Evolutionary conservation across 2,888 invertebrate genomes (phyloP), one percentile per base, ranked within the genome.

Genomic region (Meliscaeva auricollis): DNA sequence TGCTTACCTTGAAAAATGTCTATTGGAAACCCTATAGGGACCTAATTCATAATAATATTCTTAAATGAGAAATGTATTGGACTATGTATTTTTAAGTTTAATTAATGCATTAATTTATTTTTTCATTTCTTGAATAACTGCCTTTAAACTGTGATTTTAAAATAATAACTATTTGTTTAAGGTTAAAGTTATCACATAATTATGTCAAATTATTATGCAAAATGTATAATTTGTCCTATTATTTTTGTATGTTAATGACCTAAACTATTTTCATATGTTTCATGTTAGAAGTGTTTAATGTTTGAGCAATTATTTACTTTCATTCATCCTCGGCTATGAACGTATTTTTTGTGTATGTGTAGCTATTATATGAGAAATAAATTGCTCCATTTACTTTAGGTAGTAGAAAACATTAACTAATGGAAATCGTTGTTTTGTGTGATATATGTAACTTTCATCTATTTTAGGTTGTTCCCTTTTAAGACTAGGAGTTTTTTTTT

Each of bases 261-360:
- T 38, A 11, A 4, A 9, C 38, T 38, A 38, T 38, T 38, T 38
- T n/a, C n/a, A n/a, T 9, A 17, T 46, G 17, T 46, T 54, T 50
- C 22, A 13, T 50, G 13, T 22, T 0, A 7, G 32, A 54, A 54
- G 32, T 54, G 7, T 32, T 54, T 54, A 54, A 54, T 54, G 54
- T 54, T 30, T 22, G 0, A 7, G 32, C 9, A 30, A 54, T 54
- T 15, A 54, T 32, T 30, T 54, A 54, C 8, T 54, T 32, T 54
- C 26, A 17, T 46, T 15, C 17, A 46, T 46, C 17, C 17, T 17
- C 17, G 3, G 1, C 8, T 3, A 46, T 6, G 3, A 26, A 26
- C 2, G 4, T 17, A 8, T 17, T 20, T 17, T 8, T 0, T 46
- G 17, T 17, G 46, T 15, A 7, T 17, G 13, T 13, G 4, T 41